Percentiles rank a stretch among this genome's conserved stretches.
These are phyloP conservation scores for Orchestes rusci DNA, from an alignment of 2,888 invertebrate genomes.

Conservation along the genomic window DNA sequence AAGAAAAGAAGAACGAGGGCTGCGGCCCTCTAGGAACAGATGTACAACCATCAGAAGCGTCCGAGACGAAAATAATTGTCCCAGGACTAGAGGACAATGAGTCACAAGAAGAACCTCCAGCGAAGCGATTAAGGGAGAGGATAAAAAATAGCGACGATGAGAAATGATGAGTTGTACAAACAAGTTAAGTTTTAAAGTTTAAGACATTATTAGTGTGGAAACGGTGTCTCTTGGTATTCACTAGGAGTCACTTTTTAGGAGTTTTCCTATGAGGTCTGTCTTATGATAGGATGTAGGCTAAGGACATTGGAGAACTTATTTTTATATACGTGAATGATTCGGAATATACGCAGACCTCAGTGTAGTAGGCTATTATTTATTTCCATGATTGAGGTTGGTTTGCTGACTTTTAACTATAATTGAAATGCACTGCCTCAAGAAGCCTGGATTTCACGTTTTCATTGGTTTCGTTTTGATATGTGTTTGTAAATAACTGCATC, in stretches of 20 bases:
- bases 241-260: slow-evolving; percentile 4
- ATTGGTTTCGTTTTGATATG: too few species aligned
- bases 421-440: too few species aligned
- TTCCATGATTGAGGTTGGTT: too few species aligned
- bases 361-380: too few species aligned
- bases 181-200: slow-evolving; percentile 18
- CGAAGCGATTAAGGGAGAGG: slow-evolving; percentile 40
- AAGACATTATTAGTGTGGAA: slow-evolving; percentile 16
- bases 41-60: slow-evolving; percentile 68
- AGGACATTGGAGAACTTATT: slow-evolving; percentile 20
- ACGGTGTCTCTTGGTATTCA: slow-evolving; percentile 9
- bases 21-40: slow-evolving; percentile 54
- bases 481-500: too few species aligned
- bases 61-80: slow-evolving; percentile 69
- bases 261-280: too few species aligned
- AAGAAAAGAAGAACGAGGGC: slow-evolving; percentile 46
- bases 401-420: too few species aligned
- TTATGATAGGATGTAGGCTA: too few species aligned
- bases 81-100: slow-evolving; percentile 56
- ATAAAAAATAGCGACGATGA: slow-evolving; percentile 39
- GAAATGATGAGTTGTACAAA: slow-evolving; percentile 30
- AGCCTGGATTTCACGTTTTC: too few species aligned
- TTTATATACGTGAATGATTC: slow-evolving; percentile 21
- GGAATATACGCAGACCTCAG: too few species aligned
- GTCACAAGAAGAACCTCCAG: slow-evolving; percentile 45